These are phyloP conservation scores for Proisotoma minuta DNA, from an alignment of 2,888 invertebrate genomes.

Conservation along the genomic window DNA sequence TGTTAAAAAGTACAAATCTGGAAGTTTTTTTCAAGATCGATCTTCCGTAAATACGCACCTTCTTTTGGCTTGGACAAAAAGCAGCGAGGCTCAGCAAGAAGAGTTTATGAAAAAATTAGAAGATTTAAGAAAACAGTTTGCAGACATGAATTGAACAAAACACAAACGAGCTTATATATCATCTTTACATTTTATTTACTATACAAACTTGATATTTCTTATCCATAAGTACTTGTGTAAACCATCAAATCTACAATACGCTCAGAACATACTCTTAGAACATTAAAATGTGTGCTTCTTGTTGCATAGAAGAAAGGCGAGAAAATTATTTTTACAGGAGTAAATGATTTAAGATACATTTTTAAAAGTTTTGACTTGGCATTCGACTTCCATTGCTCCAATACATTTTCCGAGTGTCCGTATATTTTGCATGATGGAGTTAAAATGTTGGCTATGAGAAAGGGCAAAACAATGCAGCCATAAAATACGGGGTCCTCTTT, in stretches of 20 bases:
- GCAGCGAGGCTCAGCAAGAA: conserved; percentile 49
- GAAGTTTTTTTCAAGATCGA: conserved; percentile 54
- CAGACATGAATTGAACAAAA: not conserved
- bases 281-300: not conserved
- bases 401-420: not conserved
- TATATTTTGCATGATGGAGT: not conserved
- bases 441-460: not conserved
- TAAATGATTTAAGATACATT: not conserved
- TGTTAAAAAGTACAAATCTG: conserved; percentile 49
- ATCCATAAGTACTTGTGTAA: not conserved
- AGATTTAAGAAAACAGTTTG: conserved; percentile 25
- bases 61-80: conserved; percentile 53
- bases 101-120: conserved; percentile 51
- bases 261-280: not conserved
- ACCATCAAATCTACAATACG: not conserved
- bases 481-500: no score
- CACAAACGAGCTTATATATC: not conserved
- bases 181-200: not conserved
- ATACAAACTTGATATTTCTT: not conserved
- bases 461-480: not conserved
- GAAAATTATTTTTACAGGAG: not conserved
- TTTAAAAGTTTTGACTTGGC: not conserved
- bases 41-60: conserved; percentile 51
- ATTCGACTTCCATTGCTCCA: not conserved
- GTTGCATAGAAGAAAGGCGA: not conserved